phyloP scores from a whole-genome alignment of 2,888 invertebrate species.

The Lucinisca nassula region DNA sequence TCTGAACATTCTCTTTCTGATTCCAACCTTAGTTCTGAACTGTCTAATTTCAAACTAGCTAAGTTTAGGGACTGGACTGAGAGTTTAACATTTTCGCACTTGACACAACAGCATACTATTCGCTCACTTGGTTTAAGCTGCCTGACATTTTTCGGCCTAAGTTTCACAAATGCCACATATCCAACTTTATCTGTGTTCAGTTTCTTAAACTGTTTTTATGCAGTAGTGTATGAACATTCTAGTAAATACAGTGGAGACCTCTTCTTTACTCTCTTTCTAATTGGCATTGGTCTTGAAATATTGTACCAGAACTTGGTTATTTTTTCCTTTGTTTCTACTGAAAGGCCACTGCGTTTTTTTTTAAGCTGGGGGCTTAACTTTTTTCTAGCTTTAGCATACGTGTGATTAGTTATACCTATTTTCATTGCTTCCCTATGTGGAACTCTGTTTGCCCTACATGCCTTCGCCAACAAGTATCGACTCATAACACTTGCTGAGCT shows the following conservation, averaged over 20 bases:
- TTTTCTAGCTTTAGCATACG: background rate
- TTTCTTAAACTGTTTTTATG: background rate
- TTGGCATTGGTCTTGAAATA: conserved; percentile 1
- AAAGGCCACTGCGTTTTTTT: conserved; percentile 9
- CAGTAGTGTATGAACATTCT: conserved; percentile 10
- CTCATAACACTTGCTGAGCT: background rate
- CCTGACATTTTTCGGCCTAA: conserved; percentile 11
- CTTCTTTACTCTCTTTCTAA: background rate
- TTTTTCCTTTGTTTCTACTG: background rate
- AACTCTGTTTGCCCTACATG: background rate
- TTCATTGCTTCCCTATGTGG: background rate
- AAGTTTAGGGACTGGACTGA: background rate
- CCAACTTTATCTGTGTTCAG: background rate
- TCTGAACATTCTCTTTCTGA: conserved; percentile 1
- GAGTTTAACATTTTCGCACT: background rate
- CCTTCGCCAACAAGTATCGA: conserved; percentile 1
- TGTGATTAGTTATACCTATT: background rate
- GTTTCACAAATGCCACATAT: conserved; percentile 17
- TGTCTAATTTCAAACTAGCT: background rate
- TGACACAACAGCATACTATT: conserved; percentile 16
- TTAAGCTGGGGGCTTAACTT: background rate
- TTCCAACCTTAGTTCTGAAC: background rate
- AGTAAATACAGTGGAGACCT: background rate
- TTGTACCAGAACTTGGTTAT: conserved; percentile 11
- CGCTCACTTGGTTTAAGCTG: background rate